A percentile compares a stretch with the other conserved stretches of the same genome.
Conservation (phyloP, 2,888 invertebrate genomes). For the Diarsia mendica region DNA sequence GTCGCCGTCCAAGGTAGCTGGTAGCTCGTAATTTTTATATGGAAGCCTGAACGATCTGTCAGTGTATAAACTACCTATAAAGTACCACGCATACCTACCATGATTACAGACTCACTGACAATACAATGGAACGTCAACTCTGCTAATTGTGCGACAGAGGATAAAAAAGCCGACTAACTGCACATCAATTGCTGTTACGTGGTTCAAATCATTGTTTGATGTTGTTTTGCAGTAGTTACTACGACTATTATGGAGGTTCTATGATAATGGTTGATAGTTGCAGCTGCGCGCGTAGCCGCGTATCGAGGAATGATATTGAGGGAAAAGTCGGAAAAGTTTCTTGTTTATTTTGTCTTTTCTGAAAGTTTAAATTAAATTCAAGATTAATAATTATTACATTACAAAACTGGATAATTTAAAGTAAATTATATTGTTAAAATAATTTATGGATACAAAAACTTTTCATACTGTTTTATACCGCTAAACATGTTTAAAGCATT, state of each 20-base stretch:
- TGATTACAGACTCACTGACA: slow-evolving; percentile 48
- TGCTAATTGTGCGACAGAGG: slow-evolving; percentile 57
- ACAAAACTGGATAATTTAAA: no score
- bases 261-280: background rate
- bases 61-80: slow-evolving; percentile 20
- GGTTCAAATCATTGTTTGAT: slow-evolving; percentile 46
- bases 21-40: slow-evolving; percentile 61
- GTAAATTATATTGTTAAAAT: no score
- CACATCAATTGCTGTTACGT: slow-evolving; percentile 65
- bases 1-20: slow-evolving; percentile 55
- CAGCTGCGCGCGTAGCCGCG: background rate
- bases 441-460: no score
- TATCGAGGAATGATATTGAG: background rate
- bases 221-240: slow-evolving; percentile 32
- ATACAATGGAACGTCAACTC: slow-evolving; percentile 63
- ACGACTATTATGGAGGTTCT: slow-evolving; percentile 6
- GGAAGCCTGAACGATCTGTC: slow-evolving; percentile 47
- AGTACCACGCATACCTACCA: slow-evolving; percentile 55
- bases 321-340: background rate
- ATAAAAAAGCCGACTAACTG: slow-evolving; percentile 64
- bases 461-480: no score
- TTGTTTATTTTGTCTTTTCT: background rate
- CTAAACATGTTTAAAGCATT: no score
- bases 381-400: no score
- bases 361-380: background rate